Percentiles rank a stretch among this genome's conserved stretches.
Conservation (phyloP, 2,888 invertebrate genomes). For the Choreutis nemorana region DNA sequence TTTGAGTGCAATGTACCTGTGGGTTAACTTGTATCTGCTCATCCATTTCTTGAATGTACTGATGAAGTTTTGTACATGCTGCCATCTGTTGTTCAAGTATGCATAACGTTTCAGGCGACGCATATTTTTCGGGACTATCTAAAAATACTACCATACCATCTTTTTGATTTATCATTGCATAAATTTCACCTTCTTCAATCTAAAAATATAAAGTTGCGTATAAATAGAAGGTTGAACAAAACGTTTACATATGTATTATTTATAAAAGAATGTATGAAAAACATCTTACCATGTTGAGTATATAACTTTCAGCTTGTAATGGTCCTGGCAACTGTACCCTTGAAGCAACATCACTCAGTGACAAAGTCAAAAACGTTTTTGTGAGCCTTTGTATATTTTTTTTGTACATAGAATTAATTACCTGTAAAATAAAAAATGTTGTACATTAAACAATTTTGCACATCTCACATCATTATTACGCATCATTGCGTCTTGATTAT, state of each 20-base stretch:
- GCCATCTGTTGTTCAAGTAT: constrained; percentile 87
- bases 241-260: neutral
- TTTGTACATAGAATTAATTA: constrained; percentile 88
- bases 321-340: constrained; percentile 87
- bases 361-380: constrained; percentile 91
- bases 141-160: constrained; percentile 98
- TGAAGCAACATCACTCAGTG: constrained; percentile 87
- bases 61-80: constrained; percentile 86
- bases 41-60: constrained; percentile 91
- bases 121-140: constrained; percentile 95
- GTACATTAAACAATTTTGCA: neutral
- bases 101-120: constrained; percentile 87
- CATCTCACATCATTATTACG: no score
- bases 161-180: constrained; percentile 95
- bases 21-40: constrained; percentile 94
- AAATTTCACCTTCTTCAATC: constrained; percentile 97
- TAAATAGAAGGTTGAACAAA: neutral
- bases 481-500: no score
- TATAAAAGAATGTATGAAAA: no score
- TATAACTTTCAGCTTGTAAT: constrained; percentile 90
- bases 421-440: no score
- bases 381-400: constrained; percentile 97
- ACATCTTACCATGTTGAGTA: constrained; percentile 87
- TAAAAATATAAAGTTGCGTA: constrained; percentile 30
- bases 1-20: constrained; percentile 49